Evolutionary conservation across 2,888 invertebrate species (phyloP).

Genomic region (Thereva unica): DNA sequence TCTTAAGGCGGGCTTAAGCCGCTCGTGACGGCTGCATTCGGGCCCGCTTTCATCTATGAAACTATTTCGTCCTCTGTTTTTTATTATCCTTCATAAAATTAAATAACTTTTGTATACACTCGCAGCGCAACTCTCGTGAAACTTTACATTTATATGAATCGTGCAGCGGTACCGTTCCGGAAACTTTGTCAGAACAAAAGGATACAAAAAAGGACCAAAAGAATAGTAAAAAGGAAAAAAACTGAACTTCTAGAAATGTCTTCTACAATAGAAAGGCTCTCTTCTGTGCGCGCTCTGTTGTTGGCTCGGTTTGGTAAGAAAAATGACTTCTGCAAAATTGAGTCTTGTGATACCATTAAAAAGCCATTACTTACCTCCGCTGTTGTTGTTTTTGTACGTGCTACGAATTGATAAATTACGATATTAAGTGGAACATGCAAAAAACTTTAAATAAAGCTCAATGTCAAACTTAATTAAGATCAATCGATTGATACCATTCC

Average conservation of each 20-base stretch:
- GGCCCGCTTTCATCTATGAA: no score
- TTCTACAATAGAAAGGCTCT: conserved; percentile 16
- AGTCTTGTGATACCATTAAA: conserved; percentile 24
- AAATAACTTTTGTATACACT: no score
- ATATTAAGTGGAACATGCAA: conserved; percentile 26
- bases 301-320: conserved; percentile 6
- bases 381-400: conserved; percentile 13
- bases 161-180: no score
- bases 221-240: no score
- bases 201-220: no score
- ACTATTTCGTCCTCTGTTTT: no score
- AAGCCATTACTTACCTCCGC: conserved; percentile 10
- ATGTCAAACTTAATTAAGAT: conserved; percentile 26
- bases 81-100: no score
- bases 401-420: conserved; percentile 19
- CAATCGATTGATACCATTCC: conserved; percentile 14
- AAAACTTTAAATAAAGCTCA: conserved; percentile 16
- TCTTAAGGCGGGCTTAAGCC: no score
- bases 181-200: no score
- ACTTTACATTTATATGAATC: no score
- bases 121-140: no score
- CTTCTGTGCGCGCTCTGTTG: background rate
- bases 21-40: no score
- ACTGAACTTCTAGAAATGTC: background rate
- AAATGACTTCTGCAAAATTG: conserved; percentile 25